Percentiles rank a stretch among this genome's conserved stretches.
These are phyloP conservation scores for Azemiops feae DNA, from an alignment of 2,113 vertebrate species.

Conservation along the genomic window DNA sequence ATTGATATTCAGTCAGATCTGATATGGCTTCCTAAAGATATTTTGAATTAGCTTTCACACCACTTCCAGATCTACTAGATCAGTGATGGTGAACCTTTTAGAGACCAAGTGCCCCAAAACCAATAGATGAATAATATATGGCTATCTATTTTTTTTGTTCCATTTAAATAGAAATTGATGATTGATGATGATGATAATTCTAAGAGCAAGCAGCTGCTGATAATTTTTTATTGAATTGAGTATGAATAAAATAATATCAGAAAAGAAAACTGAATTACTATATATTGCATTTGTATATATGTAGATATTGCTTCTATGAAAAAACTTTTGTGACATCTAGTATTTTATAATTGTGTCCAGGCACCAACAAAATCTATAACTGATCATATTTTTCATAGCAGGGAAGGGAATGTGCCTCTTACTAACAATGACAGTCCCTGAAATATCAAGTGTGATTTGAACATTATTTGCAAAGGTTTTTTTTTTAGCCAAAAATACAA, in stretches of 20 bases:
- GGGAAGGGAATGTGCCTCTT: no score
- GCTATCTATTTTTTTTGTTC: neutral
- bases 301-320: neutral
- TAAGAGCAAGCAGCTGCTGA: neutral
- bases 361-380: neutral
- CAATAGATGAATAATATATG: neutral
- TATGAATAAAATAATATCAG: neutral
- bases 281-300: neutral
- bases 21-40: neutral
- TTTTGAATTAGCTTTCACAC: neutral
- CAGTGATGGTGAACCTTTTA: no score
- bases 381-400: neutral
- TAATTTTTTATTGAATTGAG: neutral
- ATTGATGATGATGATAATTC: neutral
- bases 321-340: neutral
- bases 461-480: neutral
- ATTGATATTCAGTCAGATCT: neutral
- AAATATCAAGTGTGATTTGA: neutral
- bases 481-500: neutral
- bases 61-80: neutral
- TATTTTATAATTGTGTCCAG: neutral
- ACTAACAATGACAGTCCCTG: neutral
- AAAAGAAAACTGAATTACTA: neutral
- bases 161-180: neutral
- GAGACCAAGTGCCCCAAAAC: no score